These are phyloP conservation scores for Trichonephila inaurata DNA, from an alignment of 1,140 invertebrate genomes.

Conservation along the genomic window DNA sequence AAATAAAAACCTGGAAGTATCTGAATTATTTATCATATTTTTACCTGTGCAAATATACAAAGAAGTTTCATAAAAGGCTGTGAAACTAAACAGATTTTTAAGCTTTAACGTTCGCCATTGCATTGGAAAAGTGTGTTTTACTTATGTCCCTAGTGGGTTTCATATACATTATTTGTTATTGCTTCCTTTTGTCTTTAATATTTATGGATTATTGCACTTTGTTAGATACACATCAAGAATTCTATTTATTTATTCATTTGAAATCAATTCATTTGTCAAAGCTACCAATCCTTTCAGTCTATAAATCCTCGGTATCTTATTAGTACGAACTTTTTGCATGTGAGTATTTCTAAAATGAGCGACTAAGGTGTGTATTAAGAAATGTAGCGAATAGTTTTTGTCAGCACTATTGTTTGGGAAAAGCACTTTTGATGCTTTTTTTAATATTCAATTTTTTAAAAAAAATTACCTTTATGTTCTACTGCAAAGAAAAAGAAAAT, in stretches of 20 bases:
- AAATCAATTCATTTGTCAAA: neutral
- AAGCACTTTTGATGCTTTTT: too few relatives aligned
- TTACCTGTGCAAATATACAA: neutral
- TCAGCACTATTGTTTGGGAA: neutral
- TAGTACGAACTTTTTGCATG: neutral
- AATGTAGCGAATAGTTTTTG: neutral
- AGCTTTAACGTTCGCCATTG: neutral
- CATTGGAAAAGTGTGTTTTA: neutral
- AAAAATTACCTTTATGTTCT: too few relatives aligned
- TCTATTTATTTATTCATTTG: neutral
- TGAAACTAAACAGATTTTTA: neutral
- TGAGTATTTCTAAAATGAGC: neutral
- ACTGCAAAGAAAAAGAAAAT: too few relatives aligned
- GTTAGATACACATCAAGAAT: neutral
- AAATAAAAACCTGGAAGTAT: neutral
- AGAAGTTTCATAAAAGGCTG: neutral
- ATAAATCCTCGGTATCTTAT: neutral
- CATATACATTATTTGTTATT: neutral
- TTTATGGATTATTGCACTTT: neutral
- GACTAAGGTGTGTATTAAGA: neutral
- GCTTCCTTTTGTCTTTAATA: neutral
- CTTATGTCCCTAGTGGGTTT: neutral
- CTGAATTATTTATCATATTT: constrained; percentile 26
- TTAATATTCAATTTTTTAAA: too few relatives aligned
- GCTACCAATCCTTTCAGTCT: neutral